Evolutionary conservation across 2,113 vertebrate species (phyloP).

Genomic region (Lophochroa leadbeateri): DNA sequence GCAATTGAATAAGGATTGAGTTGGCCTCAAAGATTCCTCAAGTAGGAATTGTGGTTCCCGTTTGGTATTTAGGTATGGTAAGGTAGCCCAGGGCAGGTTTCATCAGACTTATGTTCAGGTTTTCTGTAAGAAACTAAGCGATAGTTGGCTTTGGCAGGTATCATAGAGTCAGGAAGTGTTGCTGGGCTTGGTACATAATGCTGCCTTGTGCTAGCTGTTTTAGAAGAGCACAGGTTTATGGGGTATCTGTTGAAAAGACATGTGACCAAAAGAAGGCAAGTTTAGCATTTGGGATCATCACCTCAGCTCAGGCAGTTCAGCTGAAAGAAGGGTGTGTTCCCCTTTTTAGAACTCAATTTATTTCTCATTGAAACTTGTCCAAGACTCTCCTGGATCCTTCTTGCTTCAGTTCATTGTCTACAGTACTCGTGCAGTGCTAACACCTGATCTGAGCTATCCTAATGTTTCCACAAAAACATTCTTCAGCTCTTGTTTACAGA

Average conservation of each 20-base stretch:
- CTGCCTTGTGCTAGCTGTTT: not conserved
- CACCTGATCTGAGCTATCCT: not conserved
- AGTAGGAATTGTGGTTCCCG: not conserved
- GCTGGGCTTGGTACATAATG: not conserved
- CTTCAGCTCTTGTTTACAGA: not conserved
- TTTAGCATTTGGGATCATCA: not conserved
- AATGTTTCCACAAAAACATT: not conserved
- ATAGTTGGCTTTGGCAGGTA: not conserved
- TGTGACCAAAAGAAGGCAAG: not conserved
- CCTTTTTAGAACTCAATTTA: not conserved
- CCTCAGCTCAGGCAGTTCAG: not conserved
- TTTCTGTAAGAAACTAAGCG: not conserved
- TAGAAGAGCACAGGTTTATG: not conserved
- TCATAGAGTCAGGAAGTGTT: accelerated
- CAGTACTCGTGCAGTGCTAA: not conserved
- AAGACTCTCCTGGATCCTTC: not conserved
- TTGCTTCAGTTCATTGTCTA: not conserved
- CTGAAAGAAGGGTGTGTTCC: not conserved
- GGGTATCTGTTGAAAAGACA: not conserved
- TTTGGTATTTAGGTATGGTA: not conserved
- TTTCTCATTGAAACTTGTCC: not conserved
- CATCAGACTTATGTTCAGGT: not conserved
- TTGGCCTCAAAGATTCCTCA: not conserved
- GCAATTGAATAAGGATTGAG: not conserved
- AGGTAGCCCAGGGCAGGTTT: not conserved